Evolutionary conservation across 1,140 invertebrate genomes (phyloP).

Genomic region (Nebria ingens): DNA sequence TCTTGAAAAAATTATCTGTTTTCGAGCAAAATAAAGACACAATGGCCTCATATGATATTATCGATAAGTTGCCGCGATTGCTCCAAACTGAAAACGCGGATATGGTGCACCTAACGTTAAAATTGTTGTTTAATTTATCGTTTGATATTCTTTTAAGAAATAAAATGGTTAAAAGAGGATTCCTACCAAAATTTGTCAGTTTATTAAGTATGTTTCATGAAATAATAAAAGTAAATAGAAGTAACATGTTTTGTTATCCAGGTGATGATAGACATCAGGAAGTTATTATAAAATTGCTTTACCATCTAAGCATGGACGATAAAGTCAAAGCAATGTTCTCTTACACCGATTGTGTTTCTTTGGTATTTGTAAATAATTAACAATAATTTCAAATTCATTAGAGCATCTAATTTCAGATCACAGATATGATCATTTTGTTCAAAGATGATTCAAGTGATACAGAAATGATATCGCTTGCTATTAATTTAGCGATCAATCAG

Average conservation of each 20-base stretch:
- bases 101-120: constrained; percentile 76
- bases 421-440: constrained; percentile 63
- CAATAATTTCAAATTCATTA: constrained; percentile 13
- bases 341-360: constrained; percentile 88
- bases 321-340: constrained; percentile 89
- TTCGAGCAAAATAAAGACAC: constrained; percentile 90
- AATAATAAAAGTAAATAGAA: not conserved
- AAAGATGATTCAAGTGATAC: constrained; percentile 57
- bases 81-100: constrained; percentile 65
- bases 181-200: constrained; percentile 81
- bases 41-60: constrained; percentile 67
- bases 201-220: constrained; percentile 60
- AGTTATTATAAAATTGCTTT: constrained; percentile 80
- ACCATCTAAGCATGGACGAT: constrained; percentile 92
- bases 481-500: constrained; percentile 83
- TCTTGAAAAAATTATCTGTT: constrained; percentile 90
- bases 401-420: constrained; percentile 41
- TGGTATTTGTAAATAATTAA: constrained; percentile 46
- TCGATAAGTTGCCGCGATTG: constrained; percentile 64
- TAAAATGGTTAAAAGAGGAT: constrained; percentile 81
- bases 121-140: constrained; percentile 91
- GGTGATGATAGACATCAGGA: constrained; percentile 75
- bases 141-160: constrained; percentile 82
- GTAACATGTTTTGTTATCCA: constrained; percentile 31
- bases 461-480: constrained; percentile 75